Evolutionary conservation across 2,888 invertebrate genomes (phyloP), one percentile per base, ranked within the genome.

Genomic region (Spatulosminthurus flaviceps): DNA sequence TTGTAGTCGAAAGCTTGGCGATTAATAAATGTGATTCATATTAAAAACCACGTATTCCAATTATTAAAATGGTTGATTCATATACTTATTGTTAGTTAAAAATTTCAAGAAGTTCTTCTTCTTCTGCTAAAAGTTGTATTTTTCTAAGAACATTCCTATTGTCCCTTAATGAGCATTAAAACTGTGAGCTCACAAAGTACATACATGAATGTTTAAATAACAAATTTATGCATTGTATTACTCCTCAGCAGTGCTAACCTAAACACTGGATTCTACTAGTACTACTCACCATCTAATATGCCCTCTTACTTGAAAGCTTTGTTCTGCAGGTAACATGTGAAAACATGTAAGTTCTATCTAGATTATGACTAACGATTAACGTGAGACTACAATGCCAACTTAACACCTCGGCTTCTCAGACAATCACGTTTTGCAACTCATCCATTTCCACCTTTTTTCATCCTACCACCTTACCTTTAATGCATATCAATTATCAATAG

Each of bases 361-460:
- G 72, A 72, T 72, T 60, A 61, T 21, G 43, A 21, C 51, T 28
- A 61, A 29, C 29, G 75, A 75, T 75, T 75, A 75, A 61, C 75
- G 64, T 66, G 64, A 74, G 64, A 64, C 61, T 75, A 75, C 75
- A 75, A 75, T 75, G 75, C 64, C 75, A 75, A 75, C 22, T 75
- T 75, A 75, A 75, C 75, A 75, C 75, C 75, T 75, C 75, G 64
- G 42, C 75, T 75, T 75, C 75, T 75, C 75, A 75, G 64, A 75
- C 75, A 75, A 75, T 75, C 75, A 75, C 75, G 75, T 75, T 75
- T 75, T 75, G 75, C 75, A 75, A 75, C 75, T 75, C 61, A 74
- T 64, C 64, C 74, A 61, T 61, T 61, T 74, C 24, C 75, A 75
- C 21, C 34, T 73, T 61, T 24, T n/a, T 29, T 41, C 61, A 22